Evolutionary conservation across 2,113 vertebrate species (phyloP).

Genomic region (Pongo pygmaeus): DNA sequence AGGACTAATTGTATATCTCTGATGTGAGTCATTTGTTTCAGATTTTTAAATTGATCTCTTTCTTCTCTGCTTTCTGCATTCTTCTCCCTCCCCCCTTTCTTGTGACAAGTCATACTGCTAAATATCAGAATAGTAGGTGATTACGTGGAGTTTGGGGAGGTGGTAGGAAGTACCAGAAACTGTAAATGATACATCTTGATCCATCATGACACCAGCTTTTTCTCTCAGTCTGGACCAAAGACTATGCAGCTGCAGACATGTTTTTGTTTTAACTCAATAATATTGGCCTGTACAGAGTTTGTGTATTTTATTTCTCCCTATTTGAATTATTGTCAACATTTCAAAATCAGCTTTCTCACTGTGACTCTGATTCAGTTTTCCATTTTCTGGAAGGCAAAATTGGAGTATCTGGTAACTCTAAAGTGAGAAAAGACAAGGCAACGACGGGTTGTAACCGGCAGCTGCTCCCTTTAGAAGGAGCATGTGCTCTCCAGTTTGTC

Average conservation of each 20-base stretch:
- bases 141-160: background rate
- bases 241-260: background rate
- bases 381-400: background rate
- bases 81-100: background rate
- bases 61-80: background rate
- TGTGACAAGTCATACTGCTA: background rate
- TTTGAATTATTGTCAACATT: background rate
- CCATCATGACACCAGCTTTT: background rate
- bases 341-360: constrained; percentile 45
- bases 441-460: background rate
- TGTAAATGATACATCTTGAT: background rate
- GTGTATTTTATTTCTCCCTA: background rate
- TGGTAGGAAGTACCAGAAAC: background rate
- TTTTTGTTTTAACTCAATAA: background rate
- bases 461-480: background rate
- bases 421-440: background rate
- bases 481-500: background rate
- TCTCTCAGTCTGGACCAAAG: background rate
- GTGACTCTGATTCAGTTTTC: background rate
- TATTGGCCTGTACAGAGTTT: background rate
- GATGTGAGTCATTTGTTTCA: background rate
- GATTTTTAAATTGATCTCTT: background rate
- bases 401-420: background rate
- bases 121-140: background rate
- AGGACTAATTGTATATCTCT: background rate